Conservation (phyloP, 2,113 vertebrate species). For the Notothenia coriiceps region DNA sequence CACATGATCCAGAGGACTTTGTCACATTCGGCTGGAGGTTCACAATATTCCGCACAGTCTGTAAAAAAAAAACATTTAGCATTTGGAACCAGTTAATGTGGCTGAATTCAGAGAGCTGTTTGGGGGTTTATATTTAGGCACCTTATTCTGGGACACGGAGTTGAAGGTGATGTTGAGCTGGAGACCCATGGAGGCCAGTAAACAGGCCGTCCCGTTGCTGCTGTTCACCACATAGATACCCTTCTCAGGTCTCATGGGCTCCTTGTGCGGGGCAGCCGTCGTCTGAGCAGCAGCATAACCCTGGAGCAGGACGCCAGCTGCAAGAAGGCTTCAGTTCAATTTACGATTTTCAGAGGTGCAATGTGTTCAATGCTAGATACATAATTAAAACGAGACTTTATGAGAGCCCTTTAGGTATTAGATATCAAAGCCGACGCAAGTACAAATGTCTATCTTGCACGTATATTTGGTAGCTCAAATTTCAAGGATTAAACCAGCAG, state of each 20-base stretch:
- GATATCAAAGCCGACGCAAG: too few relatives aligned
- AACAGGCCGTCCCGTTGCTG: constrained; percentile 84
- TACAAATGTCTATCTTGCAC: too few relatives aligned
- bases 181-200: constrained; percentile 91
- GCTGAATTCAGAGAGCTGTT: neutral
- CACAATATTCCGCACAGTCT: constrained; percentile 83
- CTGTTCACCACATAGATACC: constrained; percentile 84
- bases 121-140: constrained; percentile 24
- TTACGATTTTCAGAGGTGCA: neutral
- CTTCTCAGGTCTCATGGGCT: constrained; percentile 76
- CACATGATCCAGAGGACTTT: constrained; percentile 81
- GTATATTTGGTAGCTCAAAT: too few relatives aligned
- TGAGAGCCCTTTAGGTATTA: too few relatives aligned
- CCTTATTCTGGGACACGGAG: constrained; percentile 77
- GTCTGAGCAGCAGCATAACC: constrained; percentile 58
- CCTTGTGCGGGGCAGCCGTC: constrained; percentile 31
- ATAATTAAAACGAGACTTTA: neutral
- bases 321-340: neutral
- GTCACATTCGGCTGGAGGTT: constrained; percentile 87
- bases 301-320: constrained; percentile 67
- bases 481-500: too few relatives aligned
- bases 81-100: neutral
- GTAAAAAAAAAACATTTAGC: neutral
- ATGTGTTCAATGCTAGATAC: neutral
- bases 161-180: constrained; percentile 91